These are phyloP conservation scores for Scaptomyza graminum DNA, from an alignment of 1,140 invertebrate species.

Conservation along the genomic window DNA sequence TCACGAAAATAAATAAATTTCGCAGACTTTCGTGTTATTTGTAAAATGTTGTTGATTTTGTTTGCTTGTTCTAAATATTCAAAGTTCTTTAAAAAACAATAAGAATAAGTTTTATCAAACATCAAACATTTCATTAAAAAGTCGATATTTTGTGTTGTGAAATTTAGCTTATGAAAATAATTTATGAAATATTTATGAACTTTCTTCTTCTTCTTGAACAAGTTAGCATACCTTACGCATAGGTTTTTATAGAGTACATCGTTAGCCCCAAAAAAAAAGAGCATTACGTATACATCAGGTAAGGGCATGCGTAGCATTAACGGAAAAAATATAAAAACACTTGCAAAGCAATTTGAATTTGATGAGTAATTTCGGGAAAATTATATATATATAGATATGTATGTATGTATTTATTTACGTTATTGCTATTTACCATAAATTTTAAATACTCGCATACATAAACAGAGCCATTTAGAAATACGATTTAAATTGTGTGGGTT, in stretches of 20 bases:
- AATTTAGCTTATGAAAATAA: too few species aligned
- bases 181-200: too few species aligned
- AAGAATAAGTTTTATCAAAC: neutral
- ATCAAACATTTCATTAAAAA: too few species aligned
- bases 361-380: slow-evolving; percentile 63
- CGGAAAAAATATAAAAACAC: slow-evolving; percentile 44
- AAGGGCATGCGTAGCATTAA: slow-evolving; percentile 32
- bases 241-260: neutral
- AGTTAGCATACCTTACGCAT: neutral
- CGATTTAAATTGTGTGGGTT: slow-evolving; percentile 39
- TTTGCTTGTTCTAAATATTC: neutral
- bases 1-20: neutral
- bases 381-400: neutral
- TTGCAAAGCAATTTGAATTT: slow-evolving; percentile 63
- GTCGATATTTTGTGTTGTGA: too few species aligned
- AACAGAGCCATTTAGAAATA: slow-evolving; percentile 18
- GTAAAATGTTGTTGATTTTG: neutral
- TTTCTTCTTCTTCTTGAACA: too few species aligned
- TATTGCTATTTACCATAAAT: slow-evolving; percentile 58
- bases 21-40: neutral
- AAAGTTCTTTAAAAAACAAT: neutral
- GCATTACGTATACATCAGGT: slow-evolving; percentile 58
- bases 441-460: slow-evolving; percentile 41
- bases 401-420: slow-evolving; percentile 43
- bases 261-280: slow-evolving; percentile 23